A percentile compares a stretch with the other conserved stretches of the same genome.
phyloP scores from a whole-genome alignment of 1,140 invertebrate genomes.

The Chironomus striatipennis region DNA sequence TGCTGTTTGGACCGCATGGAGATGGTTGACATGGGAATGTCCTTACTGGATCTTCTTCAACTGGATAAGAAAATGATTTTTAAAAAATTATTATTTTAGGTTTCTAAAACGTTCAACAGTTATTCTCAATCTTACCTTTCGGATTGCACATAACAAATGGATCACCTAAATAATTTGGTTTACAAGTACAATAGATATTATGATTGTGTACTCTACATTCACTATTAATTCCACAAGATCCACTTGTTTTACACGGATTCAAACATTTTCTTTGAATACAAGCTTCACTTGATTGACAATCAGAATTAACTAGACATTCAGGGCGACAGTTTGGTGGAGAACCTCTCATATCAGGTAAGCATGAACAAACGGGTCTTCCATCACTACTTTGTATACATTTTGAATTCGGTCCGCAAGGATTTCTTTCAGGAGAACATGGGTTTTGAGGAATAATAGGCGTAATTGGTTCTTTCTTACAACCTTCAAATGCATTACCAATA shows the following conservation, averaged over 20 bases:
- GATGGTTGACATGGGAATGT: constrained; percentile 64
- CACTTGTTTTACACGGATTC: constrained; percentile 61
- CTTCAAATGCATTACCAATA: constrained; percentile 72
- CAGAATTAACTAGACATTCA: constrained; percentile 69
- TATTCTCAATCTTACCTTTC: constrained; percentile 48
- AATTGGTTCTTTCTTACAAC: constrained; percentile 52
- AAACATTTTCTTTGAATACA: constrained; percentile 72
- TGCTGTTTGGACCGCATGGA: constrained; percentile 73
- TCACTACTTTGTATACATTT: constrained; percentile 58
- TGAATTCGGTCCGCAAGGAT: constrained; percentile 74
- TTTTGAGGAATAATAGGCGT: constrained; percentile 44
- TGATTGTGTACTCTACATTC: constrained; percentile 72
- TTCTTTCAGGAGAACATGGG: constrained; percentile 55
- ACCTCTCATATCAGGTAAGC: constrained; percentile 65
- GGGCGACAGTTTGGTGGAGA: constrained; percentile 67
- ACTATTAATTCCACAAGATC: constrained; percentile 69
- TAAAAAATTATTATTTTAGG: neutral
- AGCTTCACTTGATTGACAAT: constrained; percentile 60
- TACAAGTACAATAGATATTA: constrained; percentile 77
- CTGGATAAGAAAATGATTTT: constrained; percentile 27
- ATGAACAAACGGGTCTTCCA: constrained; percentile 69
- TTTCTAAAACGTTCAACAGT: constrained; percentile 23
- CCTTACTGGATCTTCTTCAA: constrained; percentile 36
- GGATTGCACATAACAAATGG: constrained; percentile 63
- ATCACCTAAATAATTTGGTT: constrained; percentile 64